Base-by-base conservation (phyloP, 2,888 invertebrate genomes). In the Hirtodrosophila duncani region DNA sequence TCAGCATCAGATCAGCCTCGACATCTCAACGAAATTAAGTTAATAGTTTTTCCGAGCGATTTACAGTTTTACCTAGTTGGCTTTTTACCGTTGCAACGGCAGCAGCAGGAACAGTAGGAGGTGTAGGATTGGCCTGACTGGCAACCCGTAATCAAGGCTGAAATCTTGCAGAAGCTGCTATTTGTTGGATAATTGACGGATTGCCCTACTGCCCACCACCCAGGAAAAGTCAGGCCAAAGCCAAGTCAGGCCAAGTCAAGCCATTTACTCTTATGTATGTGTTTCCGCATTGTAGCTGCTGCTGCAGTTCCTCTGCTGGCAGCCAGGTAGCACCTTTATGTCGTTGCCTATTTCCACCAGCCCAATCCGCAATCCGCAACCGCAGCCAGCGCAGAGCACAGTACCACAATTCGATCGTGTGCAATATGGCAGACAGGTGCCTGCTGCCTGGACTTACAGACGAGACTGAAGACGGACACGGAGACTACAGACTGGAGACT, bases 111-210 rank as follows among this genome's bases (percentile, higher is more conserved):
- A 20, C 29, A 27, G 14, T 11, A 16, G 23, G 7, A 24, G 31
- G 43, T 14, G 27, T 13, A 42, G 23, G 21, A 5, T 7, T 16
- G 31, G 14, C 27, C 16, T 34, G 9, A 26, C 31, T 70, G 72
- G 59, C 63, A 74, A 66, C 50, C 67, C 7, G 63, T 77, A 75
- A 79, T 75, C 67, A 56, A 37, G 23, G 50, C 50, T 17, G 11
- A 30, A 13, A 37, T 60, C 63, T n/a, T 60, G 63, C 82, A 68
- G 80, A 81, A 77, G 77, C 80, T 81, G 48, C 80, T 80, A 71
- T 77, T 77, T 71, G 70, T 49, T 52, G 44, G 45, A 71, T 81
- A 75, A 75, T 77, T 77, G 65, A 49, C 51, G 41, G 58, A 38
- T 46, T 55, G 50, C 57, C 57, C 58, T 52, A 52, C 49, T 41